Conservation (phyloP, 2,797 vertebrate genomes). For the Oreonectes daqikongensis region DNA sequence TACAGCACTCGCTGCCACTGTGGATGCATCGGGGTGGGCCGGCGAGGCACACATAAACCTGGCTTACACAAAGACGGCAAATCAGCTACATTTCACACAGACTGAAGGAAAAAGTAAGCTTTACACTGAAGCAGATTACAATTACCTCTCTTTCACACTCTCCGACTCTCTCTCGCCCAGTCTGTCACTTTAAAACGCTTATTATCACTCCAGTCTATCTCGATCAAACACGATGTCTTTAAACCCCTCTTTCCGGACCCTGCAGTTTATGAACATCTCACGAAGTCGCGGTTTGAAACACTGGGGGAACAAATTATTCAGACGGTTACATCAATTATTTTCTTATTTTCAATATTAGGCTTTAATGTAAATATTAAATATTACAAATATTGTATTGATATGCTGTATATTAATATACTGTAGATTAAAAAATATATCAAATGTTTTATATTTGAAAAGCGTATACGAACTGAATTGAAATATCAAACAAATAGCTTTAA, state of each 20-base stretch:
- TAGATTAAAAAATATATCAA: no score
- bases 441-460: no score
- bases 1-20: constrained; percentile 69
- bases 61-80: constrained; percentile 62
- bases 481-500: no score
- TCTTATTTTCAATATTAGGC: no score
- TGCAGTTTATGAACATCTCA: neutral
- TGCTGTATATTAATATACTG: no score
- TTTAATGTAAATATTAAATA: no score
- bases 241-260: neutral
- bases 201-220: neutral
- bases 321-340: no score
- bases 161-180: constrained; percentile 23
- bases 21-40: constrained; percentile 43
- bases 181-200: constrained; percentile 3
- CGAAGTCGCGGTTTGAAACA: neutral
- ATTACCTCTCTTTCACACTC: constrained; percentile 35
- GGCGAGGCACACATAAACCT: constrained; percentile 50
- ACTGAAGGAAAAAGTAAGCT: constrained; percentile 57
- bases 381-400: no score
- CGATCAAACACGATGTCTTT: neutral
- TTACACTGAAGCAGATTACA: constrained; percentile 45
- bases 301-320: no score
- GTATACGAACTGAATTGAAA: no score
- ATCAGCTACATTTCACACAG: constrained; percentile 63